Evolutionary conservation across 2,888 invertebrate species (phyloP), one percentile per base, ranked within the genome.

Genomic region (Drosophila colorata): DNA sequence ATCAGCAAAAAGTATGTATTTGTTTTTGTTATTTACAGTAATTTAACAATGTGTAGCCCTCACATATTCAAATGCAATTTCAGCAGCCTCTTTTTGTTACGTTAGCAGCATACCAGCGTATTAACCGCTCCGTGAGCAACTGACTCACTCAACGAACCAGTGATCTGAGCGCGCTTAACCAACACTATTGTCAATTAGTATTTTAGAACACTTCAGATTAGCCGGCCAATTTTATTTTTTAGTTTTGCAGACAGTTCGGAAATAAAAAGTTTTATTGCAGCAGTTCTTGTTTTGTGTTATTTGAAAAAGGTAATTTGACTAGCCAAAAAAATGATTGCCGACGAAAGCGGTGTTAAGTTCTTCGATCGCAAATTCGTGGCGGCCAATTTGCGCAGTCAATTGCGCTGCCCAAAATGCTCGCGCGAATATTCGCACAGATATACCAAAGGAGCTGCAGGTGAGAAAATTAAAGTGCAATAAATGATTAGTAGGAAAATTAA

Each of bases 291-390:
- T 16, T 28, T 49, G 14, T 37, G 0, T 14, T 8, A 3, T 4
- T 37, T n/a, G 7, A 13, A 47, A 25, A 9, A n/a, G 18, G 48
- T n/a, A 40, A 9, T 5, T 1, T n/a, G 28, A 2, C 5, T 2
- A 28, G 51, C 25, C 38, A 14, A 8, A 40, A 33, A 53, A 52
- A 83, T 66, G 69, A 60, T 72, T 16, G 35, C 38, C 18, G 69
- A 66, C 60, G 58, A 69, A 6, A 53, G 61, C 7, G 53, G 55
- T 13, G 48, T 73, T 0, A 81, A 80, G 57, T 69, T 87, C 1
- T 91, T 91, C 23, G 91, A 90, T 72, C 85, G 78, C 16, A 86
- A 87, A 44, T 91, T 90, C 66, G 82, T 90, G 53, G 85, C 88
- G 1, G 61, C 72, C 1, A 76, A 88, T 35, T 70, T 91, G 43